Percentiles rank a stretch among this genome's conserved stretches.
Conservation (phyloP, 2,888 invertebrate genomes). For the Drosophila borborema region DNA sequence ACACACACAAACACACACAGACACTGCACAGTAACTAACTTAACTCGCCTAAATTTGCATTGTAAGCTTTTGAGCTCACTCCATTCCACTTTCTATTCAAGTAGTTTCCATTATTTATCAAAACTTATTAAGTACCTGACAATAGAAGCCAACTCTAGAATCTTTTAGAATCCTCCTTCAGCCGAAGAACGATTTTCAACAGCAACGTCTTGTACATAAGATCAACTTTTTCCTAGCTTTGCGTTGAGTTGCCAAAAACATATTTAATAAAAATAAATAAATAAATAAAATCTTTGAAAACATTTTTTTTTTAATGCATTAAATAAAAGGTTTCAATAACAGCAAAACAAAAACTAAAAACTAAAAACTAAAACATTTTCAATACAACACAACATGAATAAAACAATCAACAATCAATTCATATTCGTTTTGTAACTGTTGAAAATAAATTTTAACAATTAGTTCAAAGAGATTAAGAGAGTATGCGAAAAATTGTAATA, state of each 20-base stretch:
- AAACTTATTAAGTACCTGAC: conserved; percentile 78
- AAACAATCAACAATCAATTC: conserved; percentile 13
- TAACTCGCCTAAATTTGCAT: conserved; percentile 26
- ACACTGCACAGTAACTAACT: conserved; percentile 55
- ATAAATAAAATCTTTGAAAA: background rate
- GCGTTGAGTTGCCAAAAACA: conserved; percentile 52
- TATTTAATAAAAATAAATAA: background rate
- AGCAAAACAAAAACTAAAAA: conserved; percentile 48
- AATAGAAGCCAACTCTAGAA: conserved; percentile 61
- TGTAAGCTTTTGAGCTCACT: conserved; percentile 41
- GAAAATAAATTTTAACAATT: conserved; percentile 66
- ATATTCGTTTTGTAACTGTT: conserved; percentile 54
- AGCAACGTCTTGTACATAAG: conserved; percentile 61
- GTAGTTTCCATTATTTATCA: conserved; percentile 9
- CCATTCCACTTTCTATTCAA: background rate
- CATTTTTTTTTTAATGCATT: conserved; percentile 27
- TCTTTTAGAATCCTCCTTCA: conserved; percentile 15
- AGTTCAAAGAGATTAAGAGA: background rate
- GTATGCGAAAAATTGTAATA: background rate
- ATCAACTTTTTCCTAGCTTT: conserved; percentile 16
- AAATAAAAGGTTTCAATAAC: conserved; percentile 80
- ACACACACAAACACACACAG: conserved; percentile 6
- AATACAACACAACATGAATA: conserved; percentile 33
- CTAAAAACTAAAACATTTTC: conserved; percentile 29
- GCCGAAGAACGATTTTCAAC: background rate